Evolutionary conservation across 2,113 vertebrate genomes (phyloP).

Genomic region (Odontesthes bonariensis): DNA sequence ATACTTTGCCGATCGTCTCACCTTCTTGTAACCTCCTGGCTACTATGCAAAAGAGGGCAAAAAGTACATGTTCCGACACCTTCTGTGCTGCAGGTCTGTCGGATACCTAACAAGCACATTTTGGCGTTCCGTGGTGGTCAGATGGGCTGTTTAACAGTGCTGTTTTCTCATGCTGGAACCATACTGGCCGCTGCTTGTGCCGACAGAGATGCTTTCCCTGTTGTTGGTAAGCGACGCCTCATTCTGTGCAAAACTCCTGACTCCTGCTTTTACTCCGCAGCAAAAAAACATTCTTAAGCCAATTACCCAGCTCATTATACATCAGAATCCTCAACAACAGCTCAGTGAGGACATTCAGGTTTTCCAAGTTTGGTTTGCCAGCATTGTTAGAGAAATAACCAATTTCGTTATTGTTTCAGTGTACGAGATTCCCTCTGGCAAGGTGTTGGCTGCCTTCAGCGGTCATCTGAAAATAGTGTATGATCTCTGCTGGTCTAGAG

Average conservation of each 20-base stretch:
- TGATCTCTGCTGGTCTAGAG: conserved; percentile 95
- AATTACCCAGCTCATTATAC: conserved; percentile 7
- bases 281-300: neutral
- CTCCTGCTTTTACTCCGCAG: neutral
- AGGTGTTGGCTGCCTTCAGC: conserved; percentile 88
- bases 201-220: conserved; percentile 90
- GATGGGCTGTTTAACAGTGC: conserved; percentile 90
- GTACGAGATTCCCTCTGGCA: conserved; percentile 96
- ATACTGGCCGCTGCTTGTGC: conserved; percentile 92
- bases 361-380: neutral
- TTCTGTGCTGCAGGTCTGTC: conserved; percentile 86
- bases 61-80: neutral
- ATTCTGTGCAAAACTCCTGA: conserved; percentile 1
- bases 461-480: conserved; percentile 97
- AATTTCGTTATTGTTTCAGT: conserved; percentile 81
- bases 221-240: conserved; percentile 86
- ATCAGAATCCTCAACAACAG: neutral
- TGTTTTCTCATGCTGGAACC: conserved; percentile 92
- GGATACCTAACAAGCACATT: conserved; percentile 92
- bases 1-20: neutral
- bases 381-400: neutral
- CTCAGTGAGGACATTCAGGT: neutral
- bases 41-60: neutral
- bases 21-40: neutral
- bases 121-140: conserved; percentile 91